Evolutionary conservation across 2,888 invertebrate species (phyloP).

Genomic region (Polydrusus tereticollis): DNA sequence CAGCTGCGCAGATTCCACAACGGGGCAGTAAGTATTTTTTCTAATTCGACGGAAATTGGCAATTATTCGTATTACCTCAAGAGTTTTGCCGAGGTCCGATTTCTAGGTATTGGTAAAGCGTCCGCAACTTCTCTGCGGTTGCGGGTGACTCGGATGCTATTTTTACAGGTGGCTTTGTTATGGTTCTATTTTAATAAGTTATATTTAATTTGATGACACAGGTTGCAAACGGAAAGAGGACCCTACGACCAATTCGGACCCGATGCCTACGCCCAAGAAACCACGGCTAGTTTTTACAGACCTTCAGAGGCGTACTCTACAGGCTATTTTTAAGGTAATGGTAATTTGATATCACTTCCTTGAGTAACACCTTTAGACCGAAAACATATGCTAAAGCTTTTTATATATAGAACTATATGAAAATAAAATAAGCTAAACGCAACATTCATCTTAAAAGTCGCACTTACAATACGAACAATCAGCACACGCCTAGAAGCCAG

Average conservation of each 20-base stretch:
- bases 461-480: no score
- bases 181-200: conserved; percentile 7
- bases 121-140: no score
- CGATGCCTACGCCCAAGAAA: conserved; percentile 95
- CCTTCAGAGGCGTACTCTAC: conserved; percentile 99
- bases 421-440: no score
- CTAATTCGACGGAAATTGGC: not conserved
- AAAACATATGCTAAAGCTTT: no score
- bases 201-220: conserved; percentile 59
- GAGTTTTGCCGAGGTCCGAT: no score
- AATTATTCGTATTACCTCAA: not conserved
- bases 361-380: no score
- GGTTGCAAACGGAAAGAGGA: conserved; percentile 98
- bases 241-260: conserved; percentile 81
- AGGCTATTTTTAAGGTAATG: conserved; percentile 99
- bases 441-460: no score
- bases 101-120: no score
- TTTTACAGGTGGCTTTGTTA: not conserved
- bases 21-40: conserved; percentile 84
- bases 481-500: no score
- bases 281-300: conserved; percentile 99
- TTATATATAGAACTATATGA: no score
- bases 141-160: no score
- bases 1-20: conserved; percentile 91
- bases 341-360: no score